Evolutionary conservation across 2,888 invertebrate species (phyloP), one percentile per base, ranked within the genome.

Genomic region (Anthoptus insignis): DNA sequence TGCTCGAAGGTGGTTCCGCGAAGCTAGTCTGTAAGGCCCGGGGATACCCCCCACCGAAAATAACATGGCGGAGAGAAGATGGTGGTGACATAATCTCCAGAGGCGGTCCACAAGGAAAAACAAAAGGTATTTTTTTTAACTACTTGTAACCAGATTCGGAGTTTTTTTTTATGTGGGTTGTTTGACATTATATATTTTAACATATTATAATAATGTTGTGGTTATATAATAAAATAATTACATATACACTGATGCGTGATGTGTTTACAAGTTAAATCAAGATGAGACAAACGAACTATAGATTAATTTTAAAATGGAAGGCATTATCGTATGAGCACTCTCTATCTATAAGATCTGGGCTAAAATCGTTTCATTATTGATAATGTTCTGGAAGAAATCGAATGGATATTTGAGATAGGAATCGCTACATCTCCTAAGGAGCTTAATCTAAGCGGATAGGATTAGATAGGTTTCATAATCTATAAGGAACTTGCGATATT

Each of bases 1-100:
- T 98, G 95, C 97, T 97, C n/a, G 98, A 98, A 91, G 98, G 98
- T 58, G 97, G 98, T 39, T 96, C 97, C 6, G 97, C 97, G 0
- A 98, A 97, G 85, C 92, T 98, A 74, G 95, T 97, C 67, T 98
- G 98, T 89, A 97, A 97, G 84, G 97, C 98, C 1, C 94, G 97
- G 66, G 98, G 98, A 4, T 97, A 95, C 81, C 98, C 98, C 9
- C 96, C 96, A 72, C 98, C 98, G 0, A 96, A 96, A 79, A 97
- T 98, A 76, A 94, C 96, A 22, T 98, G 98, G 98, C 94, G 96
- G 71, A 94, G 98, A 67, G 98, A 98, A 89, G 98, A 98, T 81
- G 97, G 97, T 3, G 96, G 96, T 3, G 96, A 97, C 71, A 97
- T 98, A 69, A 96, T 97, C 68, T 95, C 97, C 58, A 95, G 97